phyloP scores from a whole-genome alignment of 1,140 invertebrate species.

The Bombus sibiricus region DNA sequence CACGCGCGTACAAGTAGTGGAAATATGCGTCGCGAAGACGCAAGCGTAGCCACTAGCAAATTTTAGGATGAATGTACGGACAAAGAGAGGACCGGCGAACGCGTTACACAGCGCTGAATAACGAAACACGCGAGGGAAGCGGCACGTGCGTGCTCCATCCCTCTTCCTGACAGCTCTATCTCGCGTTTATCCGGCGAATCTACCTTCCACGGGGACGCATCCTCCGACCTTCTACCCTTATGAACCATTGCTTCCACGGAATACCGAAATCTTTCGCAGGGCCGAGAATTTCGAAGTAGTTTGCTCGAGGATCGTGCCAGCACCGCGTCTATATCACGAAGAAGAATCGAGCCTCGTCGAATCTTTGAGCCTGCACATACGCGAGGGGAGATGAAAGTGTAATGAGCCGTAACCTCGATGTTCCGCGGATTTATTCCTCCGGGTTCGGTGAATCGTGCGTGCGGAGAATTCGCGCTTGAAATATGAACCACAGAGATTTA shows the following conservation, averaged over 20 bases:
- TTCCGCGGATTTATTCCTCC: background rate
- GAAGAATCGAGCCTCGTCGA: slow-evolving; percentile 14
- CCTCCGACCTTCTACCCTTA: slow-evolving; percentile 49
- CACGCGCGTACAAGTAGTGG: background rate
- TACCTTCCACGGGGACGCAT: slow-evolving; percentile 48
- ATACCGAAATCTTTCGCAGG: slow-evolving; percentile 60
- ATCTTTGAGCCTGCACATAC: background rate
- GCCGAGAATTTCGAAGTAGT: slow-evolving; percentile 53
- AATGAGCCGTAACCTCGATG: slow-evolving; percentile 8
- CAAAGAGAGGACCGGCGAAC: slow-evolving; percentile 41
- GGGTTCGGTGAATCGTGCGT: slow-evolving; percentile 1
- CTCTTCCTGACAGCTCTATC: slow-evolving; percentile 79
- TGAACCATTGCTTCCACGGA: slow-evolving; percentile 66
- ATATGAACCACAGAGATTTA: background rate
- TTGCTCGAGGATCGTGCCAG: slow-evolving; percentile 10
- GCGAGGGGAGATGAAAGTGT: background rate
- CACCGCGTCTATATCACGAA: background rate
- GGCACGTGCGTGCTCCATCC: slow-evolving; percentile 75
- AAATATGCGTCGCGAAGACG: slow-evolving; percentile 9
- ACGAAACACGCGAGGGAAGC: slow-evolving; percentile 59
- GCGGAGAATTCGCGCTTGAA: background rate
- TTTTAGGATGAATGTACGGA: slow-evolving; percentile 11
- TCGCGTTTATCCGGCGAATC: slow-evolving; percentile 76
- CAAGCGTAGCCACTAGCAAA: background rate
- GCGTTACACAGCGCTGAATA: slow-evolving; percentile 65